phyloP scores from a whole-genome alignment of 1,140 invertebrate species.

The Zelostemma sp. region DNA sequence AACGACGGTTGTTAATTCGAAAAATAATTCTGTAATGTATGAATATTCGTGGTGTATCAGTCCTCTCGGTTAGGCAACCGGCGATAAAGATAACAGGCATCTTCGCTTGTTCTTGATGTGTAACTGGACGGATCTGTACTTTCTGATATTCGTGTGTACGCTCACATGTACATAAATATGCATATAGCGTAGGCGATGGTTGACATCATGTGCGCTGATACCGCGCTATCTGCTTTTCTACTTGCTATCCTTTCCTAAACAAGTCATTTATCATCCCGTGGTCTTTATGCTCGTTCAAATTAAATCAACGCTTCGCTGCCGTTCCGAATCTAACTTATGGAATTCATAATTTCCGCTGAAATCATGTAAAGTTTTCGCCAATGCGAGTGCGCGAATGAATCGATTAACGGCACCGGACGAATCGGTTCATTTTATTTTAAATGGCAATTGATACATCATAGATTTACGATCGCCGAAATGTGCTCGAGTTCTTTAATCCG shows the following conservation, averaged over 20 bases:
- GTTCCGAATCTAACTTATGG: no score
- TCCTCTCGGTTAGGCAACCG: constrained; percentile 51
- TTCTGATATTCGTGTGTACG: constrained; percentile 19
- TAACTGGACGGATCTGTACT: constrained; percentile 38
- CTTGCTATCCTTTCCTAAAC: constrained; percentile 38
- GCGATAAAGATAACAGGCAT: constrained; percentile 49
- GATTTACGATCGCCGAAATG: constrained; percentile 5
- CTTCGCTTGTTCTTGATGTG: constrained; percentile 32
- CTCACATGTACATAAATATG: constrained; percentile 33
- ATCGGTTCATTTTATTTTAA: no score
- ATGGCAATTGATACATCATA: no score
- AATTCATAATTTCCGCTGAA: no score
- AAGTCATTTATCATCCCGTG: constrained; percentile 13
- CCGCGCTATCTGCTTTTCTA: constrained; percentile 58
- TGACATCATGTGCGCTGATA: constrained; percentile 59
- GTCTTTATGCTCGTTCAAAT: constrained; percentile 6
- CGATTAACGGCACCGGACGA: no score
- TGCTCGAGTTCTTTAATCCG: constrained; percentile 1
- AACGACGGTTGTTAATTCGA: background rate
- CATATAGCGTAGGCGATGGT: constrained; percentile 58
- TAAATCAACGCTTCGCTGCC: background rate
- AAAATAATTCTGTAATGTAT: constrained; percentile 17
- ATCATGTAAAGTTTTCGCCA: no score
- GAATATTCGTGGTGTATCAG: constrained; percentile 46
- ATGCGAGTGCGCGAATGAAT: no score